phyloP scores from a whole-genome alignment of 2,113 vertebrate species.

The Oreochromis spilurus region DNA sequence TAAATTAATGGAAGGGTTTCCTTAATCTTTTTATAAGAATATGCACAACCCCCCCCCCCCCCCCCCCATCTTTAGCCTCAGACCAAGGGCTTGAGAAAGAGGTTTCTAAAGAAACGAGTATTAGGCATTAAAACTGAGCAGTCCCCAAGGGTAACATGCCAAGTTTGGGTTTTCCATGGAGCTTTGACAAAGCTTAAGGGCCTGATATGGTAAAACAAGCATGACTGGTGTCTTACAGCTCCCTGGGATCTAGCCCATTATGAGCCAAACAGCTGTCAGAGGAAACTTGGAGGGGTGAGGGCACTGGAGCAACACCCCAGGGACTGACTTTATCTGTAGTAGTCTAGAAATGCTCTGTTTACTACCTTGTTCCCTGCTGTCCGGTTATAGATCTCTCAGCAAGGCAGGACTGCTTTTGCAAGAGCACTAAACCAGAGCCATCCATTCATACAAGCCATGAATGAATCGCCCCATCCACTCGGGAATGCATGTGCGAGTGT shows the following conservation, averaged over 20 bases:
- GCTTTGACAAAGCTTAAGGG: constrained; percentile 45
- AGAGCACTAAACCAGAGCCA: not conserved
- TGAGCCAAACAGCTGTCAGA: constrained; percentile 53
- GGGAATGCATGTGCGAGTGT: not conserved
- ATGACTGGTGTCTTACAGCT: constrained; percentile 18
- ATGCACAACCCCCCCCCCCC: constrained; percentile 47
- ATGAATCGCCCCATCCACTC: constrained; percentile 20
- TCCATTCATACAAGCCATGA: constrained; percentile 35
- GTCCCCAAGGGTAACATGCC: constrained; percentile 26
- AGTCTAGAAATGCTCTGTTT: constrained; percentile 23
- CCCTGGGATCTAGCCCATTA: constrained; percentile 27
- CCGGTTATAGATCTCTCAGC: not conserved
- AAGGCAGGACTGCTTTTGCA: not conserved
- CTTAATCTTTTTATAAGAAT: constrained; percentile 62
- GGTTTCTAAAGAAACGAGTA: constrained; percentile 39
- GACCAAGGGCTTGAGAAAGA: constrained; percentile 33
- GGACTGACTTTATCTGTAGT: constrained; percentile 12
- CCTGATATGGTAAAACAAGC: constrained; percentile 44
- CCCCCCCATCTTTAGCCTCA: constrained; percentile 47
- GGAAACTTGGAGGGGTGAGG: constrained; percentile 28
- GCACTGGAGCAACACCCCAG: not conserved
- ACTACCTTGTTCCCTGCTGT: constrained; percentile 28
- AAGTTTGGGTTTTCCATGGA: constrained; percentile 43
- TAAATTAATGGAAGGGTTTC: constrained; percentile 59
- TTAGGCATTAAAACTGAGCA: constrained; percentile 28